Base-by-base conservation (phyloP, 2,113 vertebrate genomes). In the Alces alces region DNA sequence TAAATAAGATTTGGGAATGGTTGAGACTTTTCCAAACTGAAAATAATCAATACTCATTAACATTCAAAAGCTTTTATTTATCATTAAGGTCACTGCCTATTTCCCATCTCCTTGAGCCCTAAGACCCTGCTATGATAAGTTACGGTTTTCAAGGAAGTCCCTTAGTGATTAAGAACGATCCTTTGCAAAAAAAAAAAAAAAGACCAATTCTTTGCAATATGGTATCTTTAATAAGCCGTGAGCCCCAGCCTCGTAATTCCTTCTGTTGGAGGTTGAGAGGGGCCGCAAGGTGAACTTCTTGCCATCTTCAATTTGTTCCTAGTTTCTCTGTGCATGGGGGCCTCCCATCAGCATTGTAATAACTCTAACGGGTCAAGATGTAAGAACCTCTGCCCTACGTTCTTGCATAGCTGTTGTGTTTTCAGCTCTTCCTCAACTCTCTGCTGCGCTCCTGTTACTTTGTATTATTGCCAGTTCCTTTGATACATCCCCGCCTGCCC, bases 261-360 rank as follows among this genome's bases (percentile, higher is more conserved):
- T 92, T 95, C 73, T 47, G 61, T 25, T 64, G 58, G 58, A 78
- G 58, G 80, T 88, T 93, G 60, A 36, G 83, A 91, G 82, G 66
- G 83, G 83, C 91, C 76, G 33, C 92, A 80, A 93, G 94, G 94
- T 95, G 93, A 96, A 60, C 25, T 39, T 93, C 58, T 96, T 84
- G 52, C 89, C 47, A 61, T 52, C 55, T 89, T 92, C 79, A 83
- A 43, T 97, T 89, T 97, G 83, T 60, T 78, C 78, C 57, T 76
- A 6, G 16, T 76, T 82, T 95, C 57, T 45, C 1, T 54, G 79
- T 54, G 47, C 11, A 28, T 33, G 55, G 1, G 14, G 7, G 50
- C 52, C 80, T 95, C 61, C 5, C 21, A 43, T 95, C 96, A 85
- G 55, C 94, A 93, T 54, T 57, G 88, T 97, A 96, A 92, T 95